A percentile compares a stretch with the other conserved stretches of the same genome.
Conservation (phyloP, 2,888 invertebrate species). For the Embidobia sp. region DNA sequence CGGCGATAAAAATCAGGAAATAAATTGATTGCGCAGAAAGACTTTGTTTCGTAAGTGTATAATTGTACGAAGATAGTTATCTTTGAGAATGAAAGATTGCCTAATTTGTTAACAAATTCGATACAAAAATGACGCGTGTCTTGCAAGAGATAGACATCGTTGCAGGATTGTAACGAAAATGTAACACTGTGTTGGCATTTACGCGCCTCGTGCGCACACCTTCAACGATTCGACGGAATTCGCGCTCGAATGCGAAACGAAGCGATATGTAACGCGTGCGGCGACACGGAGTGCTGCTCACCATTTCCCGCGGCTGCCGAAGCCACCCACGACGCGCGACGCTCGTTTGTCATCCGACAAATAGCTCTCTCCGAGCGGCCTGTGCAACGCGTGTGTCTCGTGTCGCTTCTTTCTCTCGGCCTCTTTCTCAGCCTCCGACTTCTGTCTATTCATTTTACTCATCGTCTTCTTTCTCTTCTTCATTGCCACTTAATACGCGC, state of each 20-base stretch:
- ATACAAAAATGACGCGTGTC: conserved; percentile 8
- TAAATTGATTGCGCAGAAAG: too few relatives aligned
- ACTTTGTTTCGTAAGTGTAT: too few relatives aligned
- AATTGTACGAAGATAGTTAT: too few relatives aligned
- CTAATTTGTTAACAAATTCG: too few relatives aligned
- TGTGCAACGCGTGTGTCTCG: conserved; percentile 62
- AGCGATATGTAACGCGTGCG: conserved; percentile 72
- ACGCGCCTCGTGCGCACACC: conserved; percentile 55
- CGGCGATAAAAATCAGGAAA: too few relatives aligned
- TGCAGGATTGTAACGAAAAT: conserved; percentile 25
- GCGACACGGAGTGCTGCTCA: conserved; percentile 80
- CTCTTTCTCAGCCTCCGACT: conserved; percentile 29
- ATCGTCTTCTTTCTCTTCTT: conserved; percentile 47
- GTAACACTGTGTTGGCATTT: conserved; percentile 47
- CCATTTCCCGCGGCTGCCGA: conserved; percentile 80
- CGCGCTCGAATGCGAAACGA: conserved; percentile 66
- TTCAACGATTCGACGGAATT: conserved; percentile 64
- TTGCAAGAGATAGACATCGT: conserved; percentile 11
- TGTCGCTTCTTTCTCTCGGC: conserved; percentile 53
- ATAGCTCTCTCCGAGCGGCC: conserved; percentile 73
- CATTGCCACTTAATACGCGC: conserved; percentile 54
- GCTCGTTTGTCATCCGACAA: conserved; percentile 82
- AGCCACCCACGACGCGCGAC: conserved; percentile 81
- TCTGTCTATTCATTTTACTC: conserved; percentile 37
- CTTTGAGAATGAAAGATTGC: neutral